Conservation (phyloP, 2,113 vertebrate species). For the Dromaius novaehollandiae region DNA sequence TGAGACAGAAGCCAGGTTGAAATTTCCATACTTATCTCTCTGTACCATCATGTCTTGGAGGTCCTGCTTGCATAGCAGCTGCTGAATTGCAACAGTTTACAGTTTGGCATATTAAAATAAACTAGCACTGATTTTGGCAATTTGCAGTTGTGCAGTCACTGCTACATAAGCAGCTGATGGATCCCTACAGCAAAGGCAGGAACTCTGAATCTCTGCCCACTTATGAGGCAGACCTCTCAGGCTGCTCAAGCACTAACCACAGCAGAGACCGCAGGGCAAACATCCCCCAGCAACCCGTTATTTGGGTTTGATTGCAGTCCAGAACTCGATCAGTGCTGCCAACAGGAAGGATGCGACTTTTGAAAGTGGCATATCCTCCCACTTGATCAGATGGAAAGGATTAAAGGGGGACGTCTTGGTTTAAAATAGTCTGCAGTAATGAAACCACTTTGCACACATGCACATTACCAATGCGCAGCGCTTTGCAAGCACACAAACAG, state of each 20-base stretch:
- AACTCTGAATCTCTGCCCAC: background rate
- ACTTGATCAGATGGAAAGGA: background rate
- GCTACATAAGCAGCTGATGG: background rate
- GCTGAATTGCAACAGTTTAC: conserved; percentile 50
- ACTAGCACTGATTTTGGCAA: conserved; percentile 28
- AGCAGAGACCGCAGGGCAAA: background rate
- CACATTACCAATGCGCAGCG: background rate
- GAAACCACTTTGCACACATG: background rate
- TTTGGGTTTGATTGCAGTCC: background rate
- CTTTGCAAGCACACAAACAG: background rate
- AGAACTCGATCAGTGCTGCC: background rate
- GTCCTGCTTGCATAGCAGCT: conserved; percentile 40
- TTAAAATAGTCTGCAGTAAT: background rate
- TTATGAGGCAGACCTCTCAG: background rate
- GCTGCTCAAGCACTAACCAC: background rate
- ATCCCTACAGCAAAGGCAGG: conserved; percentile 1
- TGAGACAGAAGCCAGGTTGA: background rate
- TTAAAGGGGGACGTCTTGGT: background rate
- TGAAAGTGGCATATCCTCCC: background rate
- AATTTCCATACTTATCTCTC: conserved; percentile 34
- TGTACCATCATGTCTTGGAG: background rate
- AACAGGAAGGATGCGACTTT: background rate
- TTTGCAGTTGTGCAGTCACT: conserved; percentile 9
- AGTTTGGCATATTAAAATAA: conserved; percentile 61
- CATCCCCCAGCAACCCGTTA: background rate